Percentiles rank a stretch among this genome's conserved stretches.
Evolutionary conservation across 1,140 invertebrate species (phyloP).

Genomic region (Phocides pigmalion): DNA sequence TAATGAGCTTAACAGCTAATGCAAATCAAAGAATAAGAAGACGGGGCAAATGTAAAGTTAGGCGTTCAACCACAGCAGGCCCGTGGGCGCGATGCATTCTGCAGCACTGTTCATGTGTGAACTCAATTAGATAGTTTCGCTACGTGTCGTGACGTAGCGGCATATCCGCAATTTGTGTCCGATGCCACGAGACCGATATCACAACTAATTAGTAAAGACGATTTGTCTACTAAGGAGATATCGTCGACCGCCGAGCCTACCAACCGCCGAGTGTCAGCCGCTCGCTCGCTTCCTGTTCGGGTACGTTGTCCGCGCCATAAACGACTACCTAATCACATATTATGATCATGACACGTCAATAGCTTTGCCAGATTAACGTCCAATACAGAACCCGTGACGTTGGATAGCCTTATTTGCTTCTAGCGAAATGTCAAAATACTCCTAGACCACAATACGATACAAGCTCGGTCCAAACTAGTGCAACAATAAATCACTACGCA

Average conservation of each 20-base stretch:
- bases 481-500: constrained; percentile 22
- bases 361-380: neutral
- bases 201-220: constrained; percentile 49
- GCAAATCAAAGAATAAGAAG: constrained; percentile 12
- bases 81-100: constrained; percentile 47
- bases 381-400: constrained; percentile 9
- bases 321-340: neutral
- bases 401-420: neutral
- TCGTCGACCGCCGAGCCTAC: constrained; percentile 2
- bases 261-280: neutral
- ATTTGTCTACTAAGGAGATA: constrained; percentile 28
- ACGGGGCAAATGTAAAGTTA: constrained; percentile 37
- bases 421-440: neutral
- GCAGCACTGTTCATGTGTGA: constrained; percentile 59
- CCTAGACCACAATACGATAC: constrained; percentile 10
- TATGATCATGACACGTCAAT: neutral
- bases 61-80: constrained; percentile 34
- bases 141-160: constrained; percentile 44
- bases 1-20: too few relatives aligned
- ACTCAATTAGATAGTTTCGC: constrained; percentile 67
- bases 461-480: constrained; percentile 12
- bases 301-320: neutral
- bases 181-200: constrained; percentile 34
- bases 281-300: constrained; percentile 6
- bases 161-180: constrained; percentile 46